Evolutionary conservation across 2,888 invertebrate species (phyloP), one percentile per base, ranked within the genome.

Genomic region (Agrochola lota): DNA sequence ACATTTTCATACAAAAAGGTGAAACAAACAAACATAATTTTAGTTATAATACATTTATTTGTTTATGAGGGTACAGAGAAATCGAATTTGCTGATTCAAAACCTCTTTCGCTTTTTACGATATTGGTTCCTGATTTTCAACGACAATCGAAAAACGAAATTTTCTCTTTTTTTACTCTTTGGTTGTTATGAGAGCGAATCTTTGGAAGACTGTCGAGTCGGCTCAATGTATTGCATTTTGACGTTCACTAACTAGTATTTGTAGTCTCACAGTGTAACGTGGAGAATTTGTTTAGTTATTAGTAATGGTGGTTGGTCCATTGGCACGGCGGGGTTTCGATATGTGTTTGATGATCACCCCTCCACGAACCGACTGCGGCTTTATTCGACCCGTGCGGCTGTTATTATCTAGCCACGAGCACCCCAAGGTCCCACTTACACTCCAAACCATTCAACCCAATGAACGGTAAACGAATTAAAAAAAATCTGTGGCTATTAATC

Each of bases 191-290:
- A n/a, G 64, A 60, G 26, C n/a, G 60, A 68, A 49, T 81, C 26
- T 81, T 12, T 67, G 43, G 26, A 62, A 62, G 69, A 80, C 69
- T 75, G 67, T 71, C 23, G 59, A 55, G 57, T 66, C 70, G 68
- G 86, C 88, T 87, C 89, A 88, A 86, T 81, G 62, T 77, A 67
- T 73, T 85, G 87, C 87, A 88, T 86, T 86, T 87, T 59, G 30
- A 59, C 43, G n/a, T 83, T 78, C 57, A 78, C 70, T 78, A 73
- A 72, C 70, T 78, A 73, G 74, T 57, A 66, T 64, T 75, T 78
- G 73, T 85, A 83, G 80, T 80, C 88, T 84, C 81, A 84, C 74
- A 35, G 35, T 72, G 12, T 8, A 70, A n/a, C 23, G 72, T 85
- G 69, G 26, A 77, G 69, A 30, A 49, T n/a, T 60, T 49, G 46